Evolutionary conservation across 1,140 invertebrate genomes (phyloP).

Genomic region (Pectinophora gossypiella): DNA sequence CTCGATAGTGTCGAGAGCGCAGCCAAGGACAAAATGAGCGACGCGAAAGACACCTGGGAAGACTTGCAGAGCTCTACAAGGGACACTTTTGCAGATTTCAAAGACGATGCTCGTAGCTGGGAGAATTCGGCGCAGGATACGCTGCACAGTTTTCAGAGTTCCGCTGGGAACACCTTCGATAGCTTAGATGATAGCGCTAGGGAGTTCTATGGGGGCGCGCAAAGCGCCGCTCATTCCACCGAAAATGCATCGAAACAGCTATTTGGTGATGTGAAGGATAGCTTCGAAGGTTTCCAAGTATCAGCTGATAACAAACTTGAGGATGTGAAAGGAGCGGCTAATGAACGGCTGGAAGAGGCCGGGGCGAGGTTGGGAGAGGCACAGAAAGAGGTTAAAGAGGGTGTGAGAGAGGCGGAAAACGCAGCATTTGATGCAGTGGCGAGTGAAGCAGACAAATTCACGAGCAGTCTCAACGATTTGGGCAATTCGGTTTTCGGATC

Average conservation of each 20-base stretch:
- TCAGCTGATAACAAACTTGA: slow-evolving; percentile 61
- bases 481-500: slow-evolving; percentile 60
- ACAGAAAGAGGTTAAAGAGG: slow-evolving; percentile 24
- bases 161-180: slow-evolving; percentile 63
- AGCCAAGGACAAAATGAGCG: slow-evolving; percentile 52
- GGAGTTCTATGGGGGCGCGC: slow-evolving; percentile 38
- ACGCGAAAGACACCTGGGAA: slow-evolving; percentile 50
- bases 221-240: slow-evolving; percentile 28
- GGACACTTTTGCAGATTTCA: slow-evolving; percentile 57
- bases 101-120: slow-evolving; percentile 47
- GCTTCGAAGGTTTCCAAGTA: slow-evolving; percentile 62
- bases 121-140: slow-evolving; percentile 61
- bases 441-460: slow-evolving; percentile 51
- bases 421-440: slow-evolving; percentile 31
- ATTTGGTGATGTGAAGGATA: slow-evolving; percentile 45
- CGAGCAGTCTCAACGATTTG: slow-evolving; percentile 59
- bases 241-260: slow-evolving; percentile 41
- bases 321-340: slow-evolving; percentile 44
- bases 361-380: slow-evolving; percentile 36
- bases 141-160: slow-evolving; percentile 63
- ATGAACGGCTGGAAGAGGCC: slow-evolving; percentile 38
- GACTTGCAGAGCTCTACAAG: slow-evolving; percentile 56
- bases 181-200: slow-evolving; percentile 58
- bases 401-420: slow-evolving; percentile 29
- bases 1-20: slow-evolving; percentile 64